Conservation (phyloP, 2,113 vertebrate genomes). For the Trichomycterus rosablanca region DNA sequence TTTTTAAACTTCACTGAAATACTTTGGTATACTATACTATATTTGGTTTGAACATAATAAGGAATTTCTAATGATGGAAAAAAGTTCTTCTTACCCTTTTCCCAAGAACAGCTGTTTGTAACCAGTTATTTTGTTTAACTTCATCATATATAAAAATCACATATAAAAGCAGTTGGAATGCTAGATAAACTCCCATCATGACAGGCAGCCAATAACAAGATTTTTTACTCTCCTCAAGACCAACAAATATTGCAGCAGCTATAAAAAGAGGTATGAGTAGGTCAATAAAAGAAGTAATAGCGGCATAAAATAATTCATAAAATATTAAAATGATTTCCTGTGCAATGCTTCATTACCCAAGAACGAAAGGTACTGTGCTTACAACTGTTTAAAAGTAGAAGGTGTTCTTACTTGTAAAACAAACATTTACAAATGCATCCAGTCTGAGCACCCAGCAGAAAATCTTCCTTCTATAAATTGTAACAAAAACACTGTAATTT, state of each 20-base stretch:
- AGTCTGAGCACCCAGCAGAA: not conserved
- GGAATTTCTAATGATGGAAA: too few species aligned
- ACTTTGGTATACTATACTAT: too few species aligned
- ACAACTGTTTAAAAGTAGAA: constrained; percentile 2
- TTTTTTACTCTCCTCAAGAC: not conserved
- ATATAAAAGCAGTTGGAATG: constrained; percentile 3
- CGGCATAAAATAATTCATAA: not conserved
- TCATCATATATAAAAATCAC: not conserved
- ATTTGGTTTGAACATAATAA: too few species aligned
- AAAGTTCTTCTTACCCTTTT: constrained; percentile 7
- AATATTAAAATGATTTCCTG: not conserved
- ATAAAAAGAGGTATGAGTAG: not conserved
- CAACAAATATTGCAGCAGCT: constrained; percentile 18
- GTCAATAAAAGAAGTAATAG: not conserved
- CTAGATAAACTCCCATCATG: constrained; percentile 24
- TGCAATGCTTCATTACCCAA: not conserved
- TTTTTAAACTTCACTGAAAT: too few species aligned
- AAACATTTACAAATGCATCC: constrained; percentile 3
- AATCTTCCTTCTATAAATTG: constrained; percentile 12
- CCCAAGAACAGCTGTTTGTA: not conserved
- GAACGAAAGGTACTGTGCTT: not conserved
- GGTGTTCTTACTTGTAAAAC: constrained; percentile 4
- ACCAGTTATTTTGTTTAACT: not conserved
- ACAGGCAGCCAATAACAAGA: not conserved
- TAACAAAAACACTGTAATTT: not conserved